These are phyloP conservation scores for Cariama cristata DNA, from an alignment of 2,113 vertebrate species.

Conservation along the genomic window DNA sequence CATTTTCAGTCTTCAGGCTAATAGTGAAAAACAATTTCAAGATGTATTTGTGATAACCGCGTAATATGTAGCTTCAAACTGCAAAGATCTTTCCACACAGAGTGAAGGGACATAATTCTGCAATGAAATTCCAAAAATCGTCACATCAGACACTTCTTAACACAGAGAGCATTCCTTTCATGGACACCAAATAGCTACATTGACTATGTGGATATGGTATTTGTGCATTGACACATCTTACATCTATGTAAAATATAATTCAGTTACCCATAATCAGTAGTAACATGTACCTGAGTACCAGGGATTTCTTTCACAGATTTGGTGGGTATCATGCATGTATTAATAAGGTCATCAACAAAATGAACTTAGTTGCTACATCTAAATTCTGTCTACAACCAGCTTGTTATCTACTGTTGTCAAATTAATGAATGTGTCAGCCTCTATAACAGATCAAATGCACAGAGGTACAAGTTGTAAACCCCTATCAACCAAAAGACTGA, in stretches of 20 bases:
- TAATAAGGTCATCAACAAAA: neutral
- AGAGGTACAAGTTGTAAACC: neutral
- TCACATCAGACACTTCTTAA: neutral
- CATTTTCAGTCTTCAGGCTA: neutral
- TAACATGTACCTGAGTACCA: neutral
- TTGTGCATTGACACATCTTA: neutral
- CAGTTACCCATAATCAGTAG: neutral
- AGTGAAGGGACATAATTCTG: neutral
- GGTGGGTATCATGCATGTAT: neutral
- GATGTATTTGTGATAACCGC: neutral
- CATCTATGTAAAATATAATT: neutral
- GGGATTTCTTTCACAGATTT: neutral
- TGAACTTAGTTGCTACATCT: neutral
- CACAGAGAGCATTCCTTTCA: accelerated
- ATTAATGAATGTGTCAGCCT: neutral
- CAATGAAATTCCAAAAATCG: neutral
- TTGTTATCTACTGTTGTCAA: neutral
- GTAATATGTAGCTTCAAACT: neutral
- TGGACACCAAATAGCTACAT: neutral
- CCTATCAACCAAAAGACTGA: neutral
- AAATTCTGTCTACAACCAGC: neutral
- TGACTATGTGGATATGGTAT: neutral
- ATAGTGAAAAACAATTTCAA: neutral
- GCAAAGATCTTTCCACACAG: neutral
- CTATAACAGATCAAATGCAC: neutral